Evolutionary conservation across 2,888 invertebrate species (phyloP).

Genomic region (Clanis bilineata): DNA sequence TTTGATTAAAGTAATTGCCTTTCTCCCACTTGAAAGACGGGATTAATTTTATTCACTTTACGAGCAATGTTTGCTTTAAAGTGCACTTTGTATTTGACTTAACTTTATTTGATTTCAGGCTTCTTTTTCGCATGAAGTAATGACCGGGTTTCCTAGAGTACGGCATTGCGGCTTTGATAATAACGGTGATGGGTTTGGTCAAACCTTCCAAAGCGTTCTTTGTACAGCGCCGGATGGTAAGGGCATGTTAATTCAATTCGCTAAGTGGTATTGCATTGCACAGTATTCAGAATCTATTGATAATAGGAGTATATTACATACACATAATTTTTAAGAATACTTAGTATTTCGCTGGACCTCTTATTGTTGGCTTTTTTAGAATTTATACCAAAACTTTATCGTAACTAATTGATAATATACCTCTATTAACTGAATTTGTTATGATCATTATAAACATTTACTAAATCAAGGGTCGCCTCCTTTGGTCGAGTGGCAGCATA

Average conservation of each 20-base stretch:
- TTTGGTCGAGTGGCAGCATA: too few species aligned
- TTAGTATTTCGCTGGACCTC: too few species aligned
- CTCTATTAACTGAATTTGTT: too few species aligned
- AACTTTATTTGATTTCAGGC: background rate
- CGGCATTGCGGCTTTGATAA: constrained; percentile 7
- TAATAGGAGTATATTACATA: too few species aligned
- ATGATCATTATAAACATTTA: too few species aligned
- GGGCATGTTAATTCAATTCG: constrained; percentile 10
- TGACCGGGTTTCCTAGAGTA: background rate
- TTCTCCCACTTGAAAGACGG: constrained; percentile 27
- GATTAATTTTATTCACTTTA: constrained; percentile 6
- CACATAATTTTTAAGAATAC: too few species aligned
- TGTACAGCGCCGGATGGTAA: background rate
- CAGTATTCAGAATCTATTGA: background rate
- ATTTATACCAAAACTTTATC: too few species aligned
- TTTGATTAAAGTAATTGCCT: constrained; percentile 42
- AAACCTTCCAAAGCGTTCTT: constrained; percentile 6
- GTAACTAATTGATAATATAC: too few species aligned
- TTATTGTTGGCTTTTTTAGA: background rate
- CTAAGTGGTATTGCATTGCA: constrained; percentile 16
- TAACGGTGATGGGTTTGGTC: constrained; percentile 5
- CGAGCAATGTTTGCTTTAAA: background rate
- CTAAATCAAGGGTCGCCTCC: too few species aligned
- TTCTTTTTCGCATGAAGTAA: background rate
- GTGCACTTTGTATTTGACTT: background rate